Base-by-base conservation (phyloP, 92 coral and sea anemone genomes). In the Umimayanthus kanabou region DNA sequence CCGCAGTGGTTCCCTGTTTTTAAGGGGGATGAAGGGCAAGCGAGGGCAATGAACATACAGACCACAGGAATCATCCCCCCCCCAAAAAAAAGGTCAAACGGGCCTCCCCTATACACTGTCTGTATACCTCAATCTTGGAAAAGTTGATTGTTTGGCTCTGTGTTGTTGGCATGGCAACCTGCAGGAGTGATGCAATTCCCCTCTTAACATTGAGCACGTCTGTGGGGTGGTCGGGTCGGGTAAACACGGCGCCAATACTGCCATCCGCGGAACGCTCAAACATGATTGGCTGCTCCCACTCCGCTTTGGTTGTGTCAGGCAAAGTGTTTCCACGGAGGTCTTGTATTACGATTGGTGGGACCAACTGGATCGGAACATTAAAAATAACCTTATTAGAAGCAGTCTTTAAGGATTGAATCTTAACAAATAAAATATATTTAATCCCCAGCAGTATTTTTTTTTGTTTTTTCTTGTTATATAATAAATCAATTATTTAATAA, bases 201-300 rank as follows among this genome's bases (percentile, higher is more conserved):
- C 80, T 91, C 81, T 91, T 91, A 40, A 91, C 73, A 74, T 91
- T 91, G 77, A 91, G 91, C 8, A 91, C 50, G 61, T 87, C 91
- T 1, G 74, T 28, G 2, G 91, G 88, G 22, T 88, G 85, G 9
- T 6, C 47, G 7, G 82, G n/a, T 22, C 82, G 29, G 15, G 86
- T 78, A 43, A 57, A 45, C 33, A 91, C 49, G 10, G 49, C 85
- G 10, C 66, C 80, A 47, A 88, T 88, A 28, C 33, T 65, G 23
- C 94, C 94, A 58, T 88, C 72, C 6, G 33, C 39, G 6, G 23
- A 22, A 49, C 85, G 67, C n/a, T 90, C 80, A 80, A 85, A 80
- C 72, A 64, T 49, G 16, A 90, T 66, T 9, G 89, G 89, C 45
- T 90, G 49, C 37, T 76, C 57, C 92, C 92, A 90, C 23, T 23